phyloP scores from a whole-genome alignment of 1,140 invertebrate genomes.

The Drosophila nasuta region DNA sequence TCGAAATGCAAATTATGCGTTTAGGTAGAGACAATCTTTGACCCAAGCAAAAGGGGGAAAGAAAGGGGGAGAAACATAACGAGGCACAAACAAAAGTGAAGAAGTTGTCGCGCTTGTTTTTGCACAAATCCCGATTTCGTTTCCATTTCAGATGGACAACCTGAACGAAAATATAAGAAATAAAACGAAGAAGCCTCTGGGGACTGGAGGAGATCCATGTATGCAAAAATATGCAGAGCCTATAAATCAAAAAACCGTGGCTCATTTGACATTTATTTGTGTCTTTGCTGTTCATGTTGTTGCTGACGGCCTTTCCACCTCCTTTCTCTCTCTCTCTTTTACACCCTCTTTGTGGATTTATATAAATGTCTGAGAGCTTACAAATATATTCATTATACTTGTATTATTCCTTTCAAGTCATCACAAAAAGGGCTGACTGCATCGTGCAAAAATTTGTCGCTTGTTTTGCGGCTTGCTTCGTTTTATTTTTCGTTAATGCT shows the following conservation, averaged over 20 bases:
- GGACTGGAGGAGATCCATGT: conserved; percentile 4
- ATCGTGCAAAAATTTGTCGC: conserved; percentile 49
- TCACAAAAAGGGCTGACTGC: conserved; percentile 27
- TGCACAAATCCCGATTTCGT: conserved; percentile 23
- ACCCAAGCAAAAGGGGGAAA: conserved; percentile 34
- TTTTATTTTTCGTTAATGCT: conserved; percentile 2
- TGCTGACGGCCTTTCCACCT: neutral
- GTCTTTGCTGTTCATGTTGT: conserved; percentile 14
- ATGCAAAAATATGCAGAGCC: conserved; percentile 54
- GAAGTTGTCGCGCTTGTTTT: conserved; percentile 29
- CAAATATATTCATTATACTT: conserved; percentile 34
- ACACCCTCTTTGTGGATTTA: conserved; percentile 2
- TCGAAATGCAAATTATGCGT: conserved; percentile 75
- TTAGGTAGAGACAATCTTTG: conserved; percentile 57
- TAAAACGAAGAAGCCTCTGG: neutral
- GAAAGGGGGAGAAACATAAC: neutral
- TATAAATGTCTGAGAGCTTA: conserved; percentile 2
- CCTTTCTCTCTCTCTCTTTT: neutral
- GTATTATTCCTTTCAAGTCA: conserved; percentile 14
- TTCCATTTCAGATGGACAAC: conserved; percentile 16
- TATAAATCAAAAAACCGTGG: conserved; percentile 53
- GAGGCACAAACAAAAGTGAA: conserved; percentile 16
- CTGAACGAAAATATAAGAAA: neutral
- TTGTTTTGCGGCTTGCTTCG: conserved; percentile 21
- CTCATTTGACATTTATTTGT: conserved; percentile 50